Conservation (phyloP, 2,888 invertebrate species). For the Halictus quadricinctus region DNA sequence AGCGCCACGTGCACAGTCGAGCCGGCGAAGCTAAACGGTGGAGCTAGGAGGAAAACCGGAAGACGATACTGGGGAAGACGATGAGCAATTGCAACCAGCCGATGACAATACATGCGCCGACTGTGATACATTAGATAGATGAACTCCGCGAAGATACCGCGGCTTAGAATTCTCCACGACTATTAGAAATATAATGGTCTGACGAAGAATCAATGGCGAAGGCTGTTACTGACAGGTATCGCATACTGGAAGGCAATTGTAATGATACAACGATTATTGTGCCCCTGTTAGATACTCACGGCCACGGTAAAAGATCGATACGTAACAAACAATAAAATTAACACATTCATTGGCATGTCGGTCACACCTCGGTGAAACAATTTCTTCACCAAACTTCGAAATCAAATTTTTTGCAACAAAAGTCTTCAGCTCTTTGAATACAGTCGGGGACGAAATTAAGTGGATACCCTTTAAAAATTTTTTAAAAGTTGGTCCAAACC, state of each 20-base stretch:
- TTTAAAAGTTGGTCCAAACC: too few species aligned
- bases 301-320: background rate
- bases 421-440: background rate
- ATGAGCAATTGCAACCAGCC: conserved; percentile 31
- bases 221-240: background rate
- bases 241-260: background rate
- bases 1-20: conserved; percentile 20
- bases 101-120: conserved; percentile 22
- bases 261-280: background rate
- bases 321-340: background rate
- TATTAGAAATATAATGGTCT: background rate
- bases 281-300: background rate
- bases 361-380: background rate
- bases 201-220: background rate
- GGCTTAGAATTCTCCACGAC: background rate
- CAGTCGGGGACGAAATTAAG: background rate
- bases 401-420: background rate
- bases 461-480: too few species aligned
- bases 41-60: conserved; percentile 9
- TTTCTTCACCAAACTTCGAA: background rate
- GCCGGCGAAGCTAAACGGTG: background rate
- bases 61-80: conserved; percentile 17
- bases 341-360: background rate
- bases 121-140: background rate
- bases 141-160: background rate